Conservation (phyloP, 2,888 invertebrate genomes). For the Papilio protenor region DNA sequence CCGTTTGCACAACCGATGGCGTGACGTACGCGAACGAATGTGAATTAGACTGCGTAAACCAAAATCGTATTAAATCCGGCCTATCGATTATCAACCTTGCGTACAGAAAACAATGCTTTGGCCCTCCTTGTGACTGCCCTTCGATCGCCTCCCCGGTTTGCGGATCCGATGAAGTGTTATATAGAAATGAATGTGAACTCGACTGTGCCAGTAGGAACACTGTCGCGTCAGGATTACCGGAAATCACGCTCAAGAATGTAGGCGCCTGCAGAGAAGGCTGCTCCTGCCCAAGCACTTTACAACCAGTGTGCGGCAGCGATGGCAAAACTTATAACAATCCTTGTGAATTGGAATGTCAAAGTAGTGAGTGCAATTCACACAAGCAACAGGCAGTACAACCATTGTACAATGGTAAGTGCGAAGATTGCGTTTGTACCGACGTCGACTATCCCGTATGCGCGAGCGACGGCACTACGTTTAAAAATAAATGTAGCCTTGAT, state of each 20-base stretch:
- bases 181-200: slow-evolving; percentile 51
- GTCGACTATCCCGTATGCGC: slow-evolving; percentile 49
- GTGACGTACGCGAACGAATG: slow-evolving; percentile 52
- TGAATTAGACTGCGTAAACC: slow-evolving; percentile 50
- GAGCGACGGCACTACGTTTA: slow-evolving; percentile 51
- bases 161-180: slow-evolving; percentile 50
- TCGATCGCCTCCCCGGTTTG: slow-evolving; percentile 50
- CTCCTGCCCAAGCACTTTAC: slow-evolving; percentile 44
- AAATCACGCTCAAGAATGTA: slow-evolving; percentile 48
- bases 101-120: slow-evolving; percentile 49
- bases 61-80: slow-evolving; percentile 43
- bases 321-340: slow-evolving; percentile 48
- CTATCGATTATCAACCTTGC: slow-evolving; percentile 47
- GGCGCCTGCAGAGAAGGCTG: slow-evolving; percentile 47
- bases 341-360: slow-evolving; percentile 50
- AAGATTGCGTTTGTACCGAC: slow-evolving; percentile 51
- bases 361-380: slow-evolving; percentile 28
- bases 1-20: slow-evolving; percentile 59
- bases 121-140: slow-evolving; percentile 47
- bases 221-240: slow-evolving; percentile 37
- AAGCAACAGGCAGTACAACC: slow-evolving; percentile 23
- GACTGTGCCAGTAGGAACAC: slow-evolving; percentile 46
- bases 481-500: slow-evolving; percentile 49
- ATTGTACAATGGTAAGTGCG: slow-evolving; percentile 51
- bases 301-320: slow-evolving; percentile 50